These are phyloP conservation scores for Epinephelus moara DNA, from an alignment of 2,113 vertebrate species.

Conservation along the genomic window DNA sequence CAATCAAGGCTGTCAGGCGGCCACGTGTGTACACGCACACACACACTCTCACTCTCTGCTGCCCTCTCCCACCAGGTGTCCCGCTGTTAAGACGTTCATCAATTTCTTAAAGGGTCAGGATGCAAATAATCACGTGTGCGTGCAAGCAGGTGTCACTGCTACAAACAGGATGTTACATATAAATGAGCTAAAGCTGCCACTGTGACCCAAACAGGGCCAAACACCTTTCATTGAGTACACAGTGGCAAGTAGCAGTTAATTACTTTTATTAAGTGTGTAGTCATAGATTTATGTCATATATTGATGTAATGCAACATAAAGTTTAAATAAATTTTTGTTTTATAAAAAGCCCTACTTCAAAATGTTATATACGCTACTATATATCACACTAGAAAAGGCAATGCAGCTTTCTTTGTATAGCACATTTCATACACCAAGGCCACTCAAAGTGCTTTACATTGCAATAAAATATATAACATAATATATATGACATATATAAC, in stretches of 20 bases:
- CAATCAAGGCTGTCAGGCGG: neutral
- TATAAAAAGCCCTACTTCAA: too few relatives aligned
- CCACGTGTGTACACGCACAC: neutral
- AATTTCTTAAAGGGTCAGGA: neutral
- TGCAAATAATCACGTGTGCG: neutral
- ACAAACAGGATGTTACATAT: neutral
- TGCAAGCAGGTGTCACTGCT: neutral
- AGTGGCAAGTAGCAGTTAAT: neutral
- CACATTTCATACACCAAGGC: too few relatives aligned
- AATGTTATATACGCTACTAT: too few relatives aligned
- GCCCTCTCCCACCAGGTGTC: neutral
- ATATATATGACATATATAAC: too few relatives aligned
- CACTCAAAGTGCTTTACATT: too few relatives aligned
- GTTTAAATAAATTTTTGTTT: too few relatives aligned
- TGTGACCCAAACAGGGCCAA: neutral
- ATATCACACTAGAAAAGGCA: too few relatives aligned
- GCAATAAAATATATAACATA: too few relatives aligned
- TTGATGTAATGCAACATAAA: too few relatives aligned
- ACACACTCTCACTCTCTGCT: neutral
- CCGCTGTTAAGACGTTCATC: conserved; percentile 1
- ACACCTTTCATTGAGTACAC: neutral
- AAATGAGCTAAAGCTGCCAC: neutral
- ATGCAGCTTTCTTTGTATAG: too few relatives aligned
- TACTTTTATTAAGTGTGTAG: too few relatives aligned
- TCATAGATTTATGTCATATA: too few relatives aligned